phyloP scores from a whole-genome alignment of 1,140 invertebrate species.

The Scylla paramamosain region DNA sequence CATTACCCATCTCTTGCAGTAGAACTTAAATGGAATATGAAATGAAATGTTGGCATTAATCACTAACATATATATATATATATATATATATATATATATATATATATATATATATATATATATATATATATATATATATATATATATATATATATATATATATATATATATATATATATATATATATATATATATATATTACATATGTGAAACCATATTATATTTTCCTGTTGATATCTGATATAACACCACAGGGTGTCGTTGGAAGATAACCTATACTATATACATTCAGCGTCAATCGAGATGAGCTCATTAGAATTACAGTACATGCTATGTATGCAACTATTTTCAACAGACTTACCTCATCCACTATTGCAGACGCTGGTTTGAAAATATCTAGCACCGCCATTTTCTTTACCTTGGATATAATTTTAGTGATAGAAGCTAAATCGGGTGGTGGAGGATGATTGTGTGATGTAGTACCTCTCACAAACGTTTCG shows the following conservation, averaged over 20 bases:
- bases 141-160: too few relatives aligned
- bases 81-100: not conserved
- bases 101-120: too few relatives aligned
- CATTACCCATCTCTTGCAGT: conserved; percentile 42
- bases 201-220: too few relatives aligned
- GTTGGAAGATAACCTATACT: not conserved
- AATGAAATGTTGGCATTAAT: conserved; percentile 16
- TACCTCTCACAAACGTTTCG: conserved; percentile 49
- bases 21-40: conserved; percentile 36
- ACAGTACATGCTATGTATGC: not conserved
- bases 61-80: not conserved
- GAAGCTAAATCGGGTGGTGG: conserved; percentile 49
- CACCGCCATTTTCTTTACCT: conserved; percentile 53
- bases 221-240: not conserved
- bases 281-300: not conserved
- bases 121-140: too few relatives aligned
- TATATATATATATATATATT: too few relatives aligned
- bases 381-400: conserved; percentile 51
- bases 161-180: too few relatives aligned
- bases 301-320: not conserved
- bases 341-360: not conserved
- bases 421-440: conserved; percentile 39
- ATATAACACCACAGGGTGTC: not conserved
- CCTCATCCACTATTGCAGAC: conserved; percentile 34
- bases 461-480: conserved; percentile 38